Conservation (phyloP, 2,113 vertebrate genomes). For the Serinus canaria region DNA sequence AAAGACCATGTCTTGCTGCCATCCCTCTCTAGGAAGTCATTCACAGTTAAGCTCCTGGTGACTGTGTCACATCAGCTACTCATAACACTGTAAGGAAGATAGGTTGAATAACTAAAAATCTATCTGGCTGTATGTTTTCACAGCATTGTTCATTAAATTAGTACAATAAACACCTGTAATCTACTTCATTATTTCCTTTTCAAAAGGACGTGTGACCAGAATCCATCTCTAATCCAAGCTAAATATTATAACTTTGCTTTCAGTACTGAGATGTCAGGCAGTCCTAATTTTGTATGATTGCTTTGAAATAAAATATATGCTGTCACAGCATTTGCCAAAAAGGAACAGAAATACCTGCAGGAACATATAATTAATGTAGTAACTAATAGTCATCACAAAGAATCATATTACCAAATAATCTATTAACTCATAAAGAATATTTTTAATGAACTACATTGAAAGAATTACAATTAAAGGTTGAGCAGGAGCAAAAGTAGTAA, state of each 20-base stretch:
- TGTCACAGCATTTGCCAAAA: neutral
- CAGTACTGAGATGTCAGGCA: neutral
- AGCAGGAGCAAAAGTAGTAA: conserved; percentile 23
- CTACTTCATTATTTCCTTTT: neutral
- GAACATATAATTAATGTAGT: neutral
- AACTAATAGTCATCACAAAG: neutral
- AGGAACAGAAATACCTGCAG: neutral
- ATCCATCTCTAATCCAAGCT: neutral
- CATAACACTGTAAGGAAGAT: neutral
- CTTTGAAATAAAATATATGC: neutral
- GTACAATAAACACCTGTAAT: neutral
- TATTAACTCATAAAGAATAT: neutral
- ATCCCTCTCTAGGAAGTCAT: neutral
- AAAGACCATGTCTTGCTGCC: neutral
- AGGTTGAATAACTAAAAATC: neutral
- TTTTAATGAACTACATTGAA: neutral
- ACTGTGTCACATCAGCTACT: neutral
- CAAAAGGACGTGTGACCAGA: neutral
- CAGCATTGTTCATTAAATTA: neutral
- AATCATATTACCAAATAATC: neutral
- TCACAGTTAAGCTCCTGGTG: neutral
- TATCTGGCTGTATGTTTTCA: neutral
- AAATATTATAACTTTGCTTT: neutral
- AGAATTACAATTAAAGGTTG: conserved; percentile 43
- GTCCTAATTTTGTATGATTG: neutral